These are phyloP conservation scores for Choristoneura rosaceana DNA, from an alignment of 2,888 invertebrate genomes.

Conservation along the genomic window DNA sequence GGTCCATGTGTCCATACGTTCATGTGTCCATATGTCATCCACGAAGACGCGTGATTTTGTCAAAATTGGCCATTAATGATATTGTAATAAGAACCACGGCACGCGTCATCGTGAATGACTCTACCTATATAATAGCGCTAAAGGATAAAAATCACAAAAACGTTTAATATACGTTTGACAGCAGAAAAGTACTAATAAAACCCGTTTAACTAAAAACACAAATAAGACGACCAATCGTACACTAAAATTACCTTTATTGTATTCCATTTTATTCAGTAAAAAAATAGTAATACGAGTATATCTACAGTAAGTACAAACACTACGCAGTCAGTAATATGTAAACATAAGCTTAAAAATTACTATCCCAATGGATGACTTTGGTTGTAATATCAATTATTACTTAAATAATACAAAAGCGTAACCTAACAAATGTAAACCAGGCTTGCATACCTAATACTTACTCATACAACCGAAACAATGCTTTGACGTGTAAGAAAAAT, in stretches of 20 bases:
- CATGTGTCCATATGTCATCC: too few relatives aligned
- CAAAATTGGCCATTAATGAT: too few relatives aligned
- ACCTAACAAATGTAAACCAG: background rate
- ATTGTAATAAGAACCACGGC: too few relatives aligned
- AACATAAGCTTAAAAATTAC: conserved; percentile 7
- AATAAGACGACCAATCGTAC: background rate
- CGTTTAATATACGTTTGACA: too few relatives aligned
- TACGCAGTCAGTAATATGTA: background rate
- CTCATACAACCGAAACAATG: background rate
- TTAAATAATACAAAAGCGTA: conserved; percentile 1
- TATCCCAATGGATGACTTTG: conserved; percentile 5
- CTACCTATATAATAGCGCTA: too few relatives aligned
- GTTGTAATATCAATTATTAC: conserved; percentile 5
- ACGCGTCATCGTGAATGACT: too few relatives aligned
- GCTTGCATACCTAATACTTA: background rate
- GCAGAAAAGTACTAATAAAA: too few relatives aligned
- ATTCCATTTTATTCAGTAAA: background rate
- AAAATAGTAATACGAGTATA: background rate
- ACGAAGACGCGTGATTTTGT: too few relatives aligned
- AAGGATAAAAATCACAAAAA: too few relatives aligned
- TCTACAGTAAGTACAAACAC: conserved; percentile 4
- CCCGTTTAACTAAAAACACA: too few relatives aligned
- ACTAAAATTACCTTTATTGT: background rate
- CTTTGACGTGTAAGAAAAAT: background rate
- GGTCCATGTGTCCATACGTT: too few relatives aligned